A percentile compares a stretch with the other conserved stretches of the same genome.
phyloP scores from a whole-genome alignment of 2,888 invertebrate species.

The Macaria notata region DNA sequence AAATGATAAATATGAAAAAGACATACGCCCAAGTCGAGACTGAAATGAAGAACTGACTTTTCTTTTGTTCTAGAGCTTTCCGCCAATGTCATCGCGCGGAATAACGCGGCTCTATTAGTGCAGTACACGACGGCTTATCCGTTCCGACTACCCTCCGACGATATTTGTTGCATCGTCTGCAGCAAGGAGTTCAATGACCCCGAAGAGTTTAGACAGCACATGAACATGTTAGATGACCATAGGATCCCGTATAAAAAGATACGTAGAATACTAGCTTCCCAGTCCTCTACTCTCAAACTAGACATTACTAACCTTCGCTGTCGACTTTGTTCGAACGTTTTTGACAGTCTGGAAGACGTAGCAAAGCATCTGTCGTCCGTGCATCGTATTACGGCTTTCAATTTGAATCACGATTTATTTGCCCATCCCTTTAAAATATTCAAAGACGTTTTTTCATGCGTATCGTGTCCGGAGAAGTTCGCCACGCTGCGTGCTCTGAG shows the following conservation, averaged over 20 bases:
- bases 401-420: slow-evolving; percentile 41
- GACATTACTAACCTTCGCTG: slow-evolving; percentile 40
- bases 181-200: slow-evolving; percentile 44
- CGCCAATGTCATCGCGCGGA: slow-evolving; percentile 40
- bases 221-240: slow-evolving; percentile 33
- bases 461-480: slow-evolving; percentile 26
- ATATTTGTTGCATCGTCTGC: slow-evolving; percentile 31
- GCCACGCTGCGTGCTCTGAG: slow-evolving; percentile 28
- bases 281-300: slow-evolving; percentile 24
- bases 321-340: slow-evolving; percentile 36
- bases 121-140: slow-evolving; percentile 49
- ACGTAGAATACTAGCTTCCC: slow-evolving; percentile 6
- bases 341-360: slow-evolving; percentile 37
- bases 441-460: slow-evolving; percentile 25
- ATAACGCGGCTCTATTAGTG: slow-evolving; percentile 47
- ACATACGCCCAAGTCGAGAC: too few relatives aligned
- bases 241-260: slow-evolving; percentile 15
- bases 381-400: slow-evolving; percentile 28
- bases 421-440: slow-evolving; percentile 32
- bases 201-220: slow-evolving; percentile 43
- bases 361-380: slow-evolving; percentile 40
- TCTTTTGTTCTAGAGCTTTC: slow-evolving; percentile 53
- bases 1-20: too few relatives aligned
- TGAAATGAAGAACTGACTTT: slow-evolving; percentile 25
- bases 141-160: slow-evolving; percentile 42